A percentile compares a stretch with the other conserved stretches of the same genome.
Evolutionary conservation across 2,888 invertebrate genomes (phyloP).

Genomic region (Argyra leucocephala): DNA sequence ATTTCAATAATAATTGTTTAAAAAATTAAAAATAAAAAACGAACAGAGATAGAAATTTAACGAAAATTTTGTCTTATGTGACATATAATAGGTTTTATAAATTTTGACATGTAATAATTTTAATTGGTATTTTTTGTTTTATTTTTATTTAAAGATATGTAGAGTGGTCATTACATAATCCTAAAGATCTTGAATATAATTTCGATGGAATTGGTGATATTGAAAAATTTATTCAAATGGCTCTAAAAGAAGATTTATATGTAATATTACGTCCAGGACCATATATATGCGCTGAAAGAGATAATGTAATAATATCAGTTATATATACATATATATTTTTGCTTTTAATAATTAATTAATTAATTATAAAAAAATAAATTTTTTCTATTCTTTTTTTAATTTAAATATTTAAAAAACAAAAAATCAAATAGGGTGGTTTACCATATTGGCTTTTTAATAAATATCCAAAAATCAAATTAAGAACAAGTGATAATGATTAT

Average conservation of each 20-base stretch:
- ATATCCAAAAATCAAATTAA: slow-evolving; percentile 52
- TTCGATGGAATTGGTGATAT: slow-evolving; percentile 60
- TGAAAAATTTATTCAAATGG: slow-evolving; percentile 57
- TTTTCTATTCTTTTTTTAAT: slow-evolving; percentile 11
- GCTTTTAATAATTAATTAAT: slow-evolving; percentile 8
- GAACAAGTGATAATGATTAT: slow-evolving; percentile 54
- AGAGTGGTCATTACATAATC: slow-evolving; percentile 83
- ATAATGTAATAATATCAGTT: slow-evolving; percentile 45
- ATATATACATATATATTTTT: neutral
- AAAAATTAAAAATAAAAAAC: too few species aligned
- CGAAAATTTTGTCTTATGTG: too few species aligned
- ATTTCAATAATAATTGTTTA: too few species aligned
- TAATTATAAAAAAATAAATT: slow-evolving; percentile 7
- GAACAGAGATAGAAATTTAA: too few species aligned
- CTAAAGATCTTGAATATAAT: slow-evolving; percentile 55
- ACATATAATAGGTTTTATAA: too few species aligned
- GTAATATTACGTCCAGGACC: slow-evolving; percentile 80
- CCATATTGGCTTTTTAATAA: slow-evolving; percentile 61
- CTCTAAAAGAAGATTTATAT: slow-evolving; percentile 67
- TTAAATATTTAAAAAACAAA: slow-evolving; percentile 18
- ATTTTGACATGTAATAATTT: too few species aligned
- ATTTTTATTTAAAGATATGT: slow-evolving; percentile 55
- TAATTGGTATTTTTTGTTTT: slow-evolving; percentile 10
- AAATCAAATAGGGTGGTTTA: slow-evolving; percentile 56
- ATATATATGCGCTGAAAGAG: slow-evolving; percentile 86